These are phyloP conservation scores for Hormiphora californensis DNA, from an alignment of 37 sponge, comb jelly and placozoan species.

Conservation along the genomic window DNA sequence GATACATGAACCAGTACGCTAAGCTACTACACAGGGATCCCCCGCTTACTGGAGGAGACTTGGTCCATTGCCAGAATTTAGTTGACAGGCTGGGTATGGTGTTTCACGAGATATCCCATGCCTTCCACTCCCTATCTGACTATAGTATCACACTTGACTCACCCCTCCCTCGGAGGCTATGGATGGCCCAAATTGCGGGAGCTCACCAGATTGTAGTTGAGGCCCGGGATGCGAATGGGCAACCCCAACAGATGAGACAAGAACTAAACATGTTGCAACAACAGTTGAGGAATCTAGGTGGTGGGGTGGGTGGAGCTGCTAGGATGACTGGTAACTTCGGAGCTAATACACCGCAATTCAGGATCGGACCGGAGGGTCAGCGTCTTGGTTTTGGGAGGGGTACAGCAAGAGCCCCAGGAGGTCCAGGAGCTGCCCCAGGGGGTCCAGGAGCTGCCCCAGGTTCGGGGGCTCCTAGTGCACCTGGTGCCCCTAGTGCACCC, in stretches of 20 bases:
- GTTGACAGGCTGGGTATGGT: slow-evolving; percentile 27
- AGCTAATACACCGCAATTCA: too few relatives aligned
- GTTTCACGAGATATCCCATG: slow-evolving; percentile 40
- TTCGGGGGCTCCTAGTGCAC: background rate
- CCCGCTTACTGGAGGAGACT: background rate
- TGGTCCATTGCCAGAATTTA: slow-evolving; percentile 14
- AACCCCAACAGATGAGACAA: background rate
- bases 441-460: background rate
- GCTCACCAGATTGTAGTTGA: slow-evolving; percentile 4
- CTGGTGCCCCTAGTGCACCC: background rate
- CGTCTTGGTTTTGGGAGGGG: too few relatives aligned
- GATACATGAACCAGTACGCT: slow-evolving; percentile 55
- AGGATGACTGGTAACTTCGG: too few relatives aligned
- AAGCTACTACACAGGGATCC: slow-evolving; percentile 35
- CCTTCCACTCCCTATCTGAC: slow-evolving; percentile 26
- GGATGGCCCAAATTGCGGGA: slow-evolving; percentile 50
- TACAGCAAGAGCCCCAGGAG: background rate
- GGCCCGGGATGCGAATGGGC: background rate
- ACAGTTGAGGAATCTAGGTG: slow-evolving; percentile 13
- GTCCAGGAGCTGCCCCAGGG: background rate
- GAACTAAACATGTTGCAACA: background rate
- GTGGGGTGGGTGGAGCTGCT: background rate
- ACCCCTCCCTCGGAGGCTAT: background rate
- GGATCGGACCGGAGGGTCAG: too few relatives aligned
- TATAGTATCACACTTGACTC: slow-evolving; percentile 19